Percentiles rank a stretch among this genome's conserved stretches.
These are phyloP conservation scores for Melanostigma gelatinosum DNA, from an alignment of 2,113 vertebrate genomes.

Conservation along the genomic window DNA sequence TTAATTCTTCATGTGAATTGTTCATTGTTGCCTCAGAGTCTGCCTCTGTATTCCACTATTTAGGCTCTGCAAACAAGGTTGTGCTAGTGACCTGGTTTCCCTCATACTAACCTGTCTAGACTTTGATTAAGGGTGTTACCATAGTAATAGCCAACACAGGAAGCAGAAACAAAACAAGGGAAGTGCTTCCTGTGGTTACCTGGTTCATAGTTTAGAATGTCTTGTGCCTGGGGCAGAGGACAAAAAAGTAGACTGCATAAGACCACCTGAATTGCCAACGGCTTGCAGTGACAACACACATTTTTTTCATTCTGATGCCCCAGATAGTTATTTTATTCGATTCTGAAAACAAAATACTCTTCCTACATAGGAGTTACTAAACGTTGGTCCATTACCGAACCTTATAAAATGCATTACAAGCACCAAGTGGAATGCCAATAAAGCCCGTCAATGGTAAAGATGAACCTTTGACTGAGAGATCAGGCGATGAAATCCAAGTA, in stretches of 20 bases:
- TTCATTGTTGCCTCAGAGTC: constrained; percentile 1
- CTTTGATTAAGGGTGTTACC: constrained; percentile 36
- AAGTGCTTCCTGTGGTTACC: constrained; percentile 39
- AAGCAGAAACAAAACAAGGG: constrained; percentile 37
- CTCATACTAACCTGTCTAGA: constrained; percentile 65
- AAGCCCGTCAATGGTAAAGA: constrained; percentile 30
- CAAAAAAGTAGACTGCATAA: background rate
- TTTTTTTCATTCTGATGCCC: background rate
- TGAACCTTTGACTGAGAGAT: constrained; percentile 64
- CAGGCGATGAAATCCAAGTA: background rate
- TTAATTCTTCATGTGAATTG: constrained; percentile 37
- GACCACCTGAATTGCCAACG: background rate
- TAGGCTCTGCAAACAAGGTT: constrained; percentile 29
- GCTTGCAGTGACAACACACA: background rate
- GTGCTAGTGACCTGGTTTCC: constrained; percentile 49
- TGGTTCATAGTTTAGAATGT: constrained; percentile 45
- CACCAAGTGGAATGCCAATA: constrained; percentile 52
- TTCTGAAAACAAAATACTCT: background rate
- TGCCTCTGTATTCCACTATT: constrained; percentile 18
- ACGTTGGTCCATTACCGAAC: constrained; percentile 14
- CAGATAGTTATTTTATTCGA: background rate
- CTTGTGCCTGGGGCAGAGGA: constrained; percentile 22
- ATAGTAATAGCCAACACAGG: constrained; percentile 55
- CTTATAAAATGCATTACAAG: constrained; percentile 43
- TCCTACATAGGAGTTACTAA: constrained; percentile 12